Evolutionary conservation across 2,113 vertebrate genomes (phyloP), one percentile per base, ranked within the genome.

Genomic region (Coreoperca whiteheadi): DNA sequence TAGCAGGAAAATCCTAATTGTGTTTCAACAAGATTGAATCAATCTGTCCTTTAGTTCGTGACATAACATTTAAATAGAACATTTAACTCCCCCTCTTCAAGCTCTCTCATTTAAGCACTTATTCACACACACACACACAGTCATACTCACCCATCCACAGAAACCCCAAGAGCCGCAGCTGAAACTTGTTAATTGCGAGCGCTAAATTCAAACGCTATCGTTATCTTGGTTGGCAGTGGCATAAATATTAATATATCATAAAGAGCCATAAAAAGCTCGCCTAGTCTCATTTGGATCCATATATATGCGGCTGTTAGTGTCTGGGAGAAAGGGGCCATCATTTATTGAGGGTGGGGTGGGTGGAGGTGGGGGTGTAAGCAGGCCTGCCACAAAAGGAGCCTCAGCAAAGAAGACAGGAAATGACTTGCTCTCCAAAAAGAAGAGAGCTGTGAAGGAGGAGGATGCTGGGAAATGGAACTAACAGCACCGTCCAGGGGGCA

Each of bases 241-340:
- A 93, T 93, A 87, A 92, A 94, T 94, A 94, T 94, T 92, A 91
- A 94, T 90, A 88, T 39, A 84, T 94, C 88, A 91, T 93, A 92
- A 94, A 91, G 87, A 76, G 80, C 64, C 79, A 83, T 84, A 88
- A 90, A 90, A 85, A 86, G 72, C 85, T 61, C 0, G 12, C 68
- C 80, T 10, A 4, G 82, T 60, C 83, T 93, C 83, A 91, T 92
- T 91, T 93, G 88, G 88, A 83, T 89, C 89, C 80, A 92, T 92
- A 89, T 89, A 87, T 87, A 89, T 90, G 89, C 91, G 87, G 87
- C 82, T 91, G 91, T 92, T 85, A 70, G 88, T 83, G 82, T 81
- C 79, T 72, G 77, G 21, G 23, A 73, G 65, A 61, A 61, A 70
- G 65, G 74, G 64, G 10, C 74, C 41, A 34, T 86, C 75, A 77